Evolutionary conservation across 2,113 vertebrate genomes (phyloP).

Genomic region (Salvelinus fontinalis): DNA sequence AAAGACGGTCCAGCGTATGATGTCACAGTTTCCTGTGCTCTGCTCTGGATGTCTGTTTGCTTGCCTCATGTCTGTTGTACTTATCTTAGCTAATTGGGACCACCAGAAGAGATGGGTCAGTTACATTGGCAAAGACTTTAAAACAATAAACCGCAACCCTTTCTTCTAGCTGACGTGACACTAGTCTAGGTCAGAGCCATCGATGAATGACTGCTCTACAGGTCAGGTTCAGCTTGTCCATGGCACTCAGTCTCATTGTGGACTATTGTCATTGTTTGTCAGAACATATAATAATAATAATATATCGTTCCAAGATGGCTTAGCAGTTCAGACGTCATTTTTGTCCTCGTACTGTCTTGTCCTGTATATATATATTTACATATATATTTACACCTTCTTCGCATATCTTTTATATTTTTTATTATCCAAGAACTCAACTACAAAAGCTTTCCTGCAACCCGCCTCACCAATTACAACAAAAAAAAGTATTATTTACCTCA

Average conservation of each 20-base stretch:
- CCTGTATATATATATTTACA: too few species aligned
- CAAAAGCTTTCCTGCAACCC: too few species aligned
- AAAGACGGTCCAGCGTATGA: conserved; percentile 44
- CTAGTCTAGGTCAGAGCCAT: not conserved
- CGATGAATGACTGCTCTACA: too few species aligned
- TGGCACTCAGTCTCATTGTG: not conserved
- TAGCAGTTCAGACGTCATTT: too few species aligned
- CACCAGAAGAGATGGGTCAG: conserved; percentile 9
- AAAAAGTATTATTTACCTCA: too few species aligned
- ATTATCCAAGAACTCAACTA: too few species aligned
- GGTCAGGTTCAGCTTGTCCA: not conserved
- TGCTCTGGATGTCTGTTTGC: conserved; percentile 15
- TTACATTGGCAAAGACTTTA: not conserved
- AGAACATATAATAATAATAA: not conserved
- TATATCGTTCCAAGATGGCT: too few species aligned
- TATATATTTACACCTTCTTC: too few species aligned
- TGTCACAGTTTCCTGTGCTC: conserved; percentile 38
- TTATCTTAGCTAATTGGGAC: not conserved
- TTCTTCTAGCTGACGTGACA: not conserved
- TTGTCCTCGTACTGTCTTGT: too few species aligned
- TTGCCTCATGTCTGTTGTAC: conserved; percentile 25
- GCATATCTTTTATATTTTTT: too few species aligned
- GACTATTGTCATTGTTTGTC: not conserved
- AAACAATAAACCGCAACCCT: not conserved
- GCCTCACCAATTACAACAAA: too few species aligned